Conservation (phyloP, 2,888 invertebrate species). For the Acutogordius australiensis region DNA sequence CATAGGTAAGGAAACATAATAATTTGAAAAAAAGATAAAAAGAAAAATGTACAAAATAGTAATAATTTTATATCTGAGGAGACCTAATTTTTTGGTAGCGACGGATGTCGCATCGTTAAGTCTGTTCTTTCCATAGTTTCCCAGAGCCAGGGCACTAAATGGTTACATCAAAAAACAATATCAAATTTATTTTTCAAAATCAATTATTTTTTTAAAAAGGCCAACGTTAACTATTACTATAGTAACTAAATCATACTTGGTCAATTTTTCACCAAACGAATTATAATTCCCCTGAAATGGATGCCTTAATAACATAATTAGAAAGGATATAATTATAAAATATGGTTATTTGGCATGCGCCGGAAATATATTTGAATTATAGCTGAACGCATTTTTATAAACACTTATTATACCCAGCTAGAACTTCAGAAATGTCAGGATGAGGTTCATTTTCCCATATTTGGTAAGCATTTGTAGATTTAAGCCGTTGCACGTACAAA, state of each 20-base stretch:
- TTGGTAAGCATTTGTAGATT: neutral
- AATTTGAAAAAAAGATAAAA: neutral
- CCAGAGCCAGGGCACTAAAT: neutral
- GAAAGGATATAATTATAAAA: neutral
- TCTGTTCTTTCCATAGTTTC: neutral
- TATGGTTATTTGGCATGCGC: neutral
- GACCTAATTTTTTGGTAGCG: neutral
- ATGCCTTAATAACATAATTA: neutral
- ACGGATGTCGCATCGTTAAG: neutral
- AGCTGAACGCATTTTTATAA: too few species aligned
- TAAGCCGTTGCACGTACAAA: neutral
- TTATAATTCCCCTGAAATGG: slow-evolving; percentile 8
- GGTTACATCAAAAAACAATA: neutral
- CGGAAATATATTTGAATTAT: neutral
- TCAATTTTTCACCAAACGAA: neutral
- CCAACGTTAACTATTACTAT: neutral
- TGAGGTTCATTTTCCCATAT: neutral
- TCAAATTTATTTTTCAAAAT: neutral
- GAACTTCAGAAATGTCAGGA: slow-evolving; percentile 4
- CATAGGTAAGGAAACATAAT: neutral
- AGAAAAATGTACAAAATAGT: neutral
- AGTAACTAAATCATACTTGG: neutral
- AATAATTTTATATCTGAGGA: too few species aligned
- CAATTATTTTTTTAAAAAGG: neutral
- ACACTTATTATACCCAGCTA: neutral